These are phyloP conservation scores for Oncorhynchus nerka DNA, from an alignment of 2,113 vertebrate species.

Conservation along the genomic window DNA sequence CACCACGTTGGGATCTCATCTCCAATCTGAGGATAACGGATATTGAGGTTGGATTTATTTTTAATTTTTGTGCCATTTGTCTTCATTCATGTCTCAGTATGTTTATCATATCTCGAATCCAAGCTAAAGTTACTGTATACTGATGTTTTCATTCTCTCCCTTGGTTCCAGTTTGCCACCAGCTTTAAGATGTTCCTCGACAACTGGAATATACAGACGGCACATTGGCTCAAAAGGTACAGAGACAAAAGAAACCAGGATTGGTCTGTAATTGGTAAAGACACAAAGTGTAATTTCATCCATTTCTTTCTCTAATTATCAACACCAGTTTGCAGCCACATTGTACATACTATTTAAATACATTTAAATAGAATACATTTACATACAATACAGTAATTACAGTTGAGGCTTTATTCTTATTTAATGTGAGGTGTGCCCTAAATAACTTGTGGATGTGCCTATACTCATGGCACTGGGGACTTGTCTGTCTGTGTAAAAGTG, in stretches of 20 bases:
- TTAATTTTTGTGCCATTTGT: not conserved
- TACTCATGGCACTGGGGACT: not conserved
- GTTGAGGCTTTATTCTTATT: not conserved
- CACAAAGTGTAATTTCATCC: no score
- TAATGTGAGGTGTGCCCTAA: not conserved
- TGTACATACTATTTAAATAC: not conserved
- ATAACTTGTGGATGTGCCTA: conserved; percentile 4
- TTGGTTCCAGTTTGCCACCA: conserved; percentile 87
- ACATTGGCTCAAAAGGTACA: conserved; percentile 93
- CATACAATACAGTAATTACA: not conserved
- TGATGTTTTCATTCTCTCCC: not conserved
- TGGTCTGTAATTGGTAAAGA: no score
- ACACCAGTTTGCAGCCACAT: not conserved
- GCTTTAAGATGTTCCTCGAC: conserved; percentile 97
- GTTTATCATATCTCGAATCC: no score
- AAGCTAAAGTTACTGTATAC: no score
- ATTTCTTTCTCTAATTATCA: not conserved
- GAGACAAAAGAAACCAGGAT: not conserved
- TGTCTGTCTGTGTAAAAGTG: not conserved
- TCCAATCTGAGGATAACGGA: conserved; percentile 90
- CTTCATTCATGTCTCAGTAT: not conserved
- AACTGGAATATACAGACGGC: conserved; percentile 98
- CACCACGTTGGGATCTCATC: conserved; percentile 86
- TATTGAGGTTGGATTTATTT: conserved; percentile 80
- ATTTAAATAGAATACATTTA: not conserved